Conservation (phyloP, 2,113 vertebrate species). For the Coryphaenoides rupestris region DNA sequence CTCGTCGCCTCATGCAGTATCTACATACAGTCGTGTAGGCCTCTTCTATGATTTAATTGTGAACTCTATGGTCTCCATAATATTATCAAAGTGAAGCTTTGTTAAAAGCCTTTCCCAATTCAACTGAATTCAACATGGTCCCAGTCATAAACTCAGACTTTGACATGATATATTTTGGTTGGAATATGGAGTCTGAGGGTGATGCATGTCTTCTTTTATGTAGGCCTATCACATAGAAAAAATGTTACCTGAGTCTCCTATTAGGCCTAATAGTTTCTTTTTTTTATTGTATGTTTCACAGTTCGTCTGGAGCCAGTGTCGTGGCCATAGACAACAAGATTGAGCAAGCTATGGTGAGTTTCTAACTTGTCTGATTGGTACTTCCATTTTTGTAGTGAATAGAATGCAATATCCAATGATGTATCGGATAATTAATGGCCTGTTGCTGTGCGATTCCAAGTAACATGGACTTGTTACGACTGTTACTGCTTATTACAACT, state of each 20-base stretch:
- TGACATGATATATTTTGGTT: no score
- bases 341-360: constrained; percentile 97
- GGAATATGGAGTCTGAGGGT: no score
- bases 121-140: not conserved
- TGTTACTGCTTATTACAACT: no score
- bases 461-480: no score
- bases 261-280: not conserved
- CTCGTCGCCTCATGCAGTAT: constrained; percentile 1
- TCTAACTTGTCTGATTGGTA: not conserved
- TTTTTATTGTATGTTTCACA: constrained; percentile 60
- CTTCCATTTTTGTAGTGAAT: no score
- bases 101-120: not conserved
- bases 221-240: no score
- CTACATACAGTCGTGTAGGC: not conserved
- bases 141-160: no score
- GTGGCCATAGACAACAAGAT: constrained; percentile 99
- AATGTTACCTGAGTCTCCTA: no score
- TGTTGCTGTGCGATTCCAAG: no score
- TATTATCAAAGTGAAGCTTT: constrained; percentile 1
- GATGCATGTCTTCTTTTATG: no score
- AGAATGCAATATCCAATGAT: no score
- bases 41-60: not conserved
- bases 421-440: no score
- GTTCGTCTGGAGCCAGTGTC: constrained; percentile 95
- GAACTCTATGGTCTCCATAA: not conserved